Evolutionary conservation across 2,888 invertebrate genomes (phyloP).

Genomic region (Tinea pellionella): DNA sequence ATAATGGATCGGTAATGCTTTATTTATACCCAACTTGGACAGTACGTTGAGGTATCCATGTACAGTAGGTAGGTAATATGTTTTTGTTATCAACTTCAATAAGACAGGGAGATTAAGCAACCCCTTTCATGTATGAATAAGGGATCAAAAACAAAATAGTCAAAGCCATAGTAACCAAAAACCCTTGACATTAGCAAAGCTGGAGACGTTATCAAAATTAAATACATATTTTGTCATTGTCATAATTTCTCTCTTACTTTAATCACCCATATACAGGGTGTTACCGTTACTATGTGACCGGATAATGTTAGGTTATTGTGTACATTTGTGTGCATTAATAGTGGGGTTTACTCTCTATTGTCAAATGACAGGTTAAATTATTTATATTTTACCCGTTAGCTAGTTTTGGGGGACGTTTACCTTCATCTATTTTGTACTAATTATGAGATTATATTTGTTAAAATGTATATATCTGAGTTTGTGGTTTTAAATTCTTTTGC

Average conservation of each 20-base stretch:
- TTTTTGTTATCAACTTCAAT: too few relatives aligned
- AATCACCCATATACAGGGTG: not conserved
- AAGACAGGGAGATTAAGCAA: too few relatives aligned
- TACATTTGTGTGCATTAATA: not conserved
- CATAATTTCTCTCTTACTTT: not conserved
- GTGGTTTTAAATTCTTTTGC: too few relatives aligned
- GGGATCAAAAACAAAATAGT: too few relatives aligned
- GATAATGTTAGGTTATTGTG: not conserved
- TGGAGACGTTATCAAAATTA: not conserved
- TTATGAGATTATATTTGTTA: too few relatives aligned
- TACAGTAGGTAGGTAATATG: too few relatives aligned
- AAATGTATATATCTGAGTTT: too few relatives aligned
- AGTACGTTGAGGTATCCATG: too few relatives aligned
- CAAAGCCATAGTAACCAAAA: not conserved
- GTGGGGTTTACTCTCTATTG: not conserved
- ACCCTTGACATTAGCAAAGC: not conserved
- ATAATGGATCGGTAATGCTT: too few relatives aligned
- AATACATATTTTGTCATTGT: slow-evolving; percentile 3
- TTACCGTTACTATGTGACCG: not conserved
- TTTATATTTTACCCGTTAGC: too few relatives aligned
- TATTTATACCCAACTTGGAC: too few relatives aligned
- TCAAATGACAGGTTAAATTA: not conserved
- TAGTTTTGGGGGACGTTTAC: not conserved
- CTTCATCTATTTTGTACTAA: not conserved
- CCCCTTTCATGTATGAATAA: too few relatives aligned